Evolutionary conservation across 2,113 vertebrate genomes (phyloP), one percentile per base, ranked within the genome.

Genomic region (Lamprologus tigripictilis): DNA sequence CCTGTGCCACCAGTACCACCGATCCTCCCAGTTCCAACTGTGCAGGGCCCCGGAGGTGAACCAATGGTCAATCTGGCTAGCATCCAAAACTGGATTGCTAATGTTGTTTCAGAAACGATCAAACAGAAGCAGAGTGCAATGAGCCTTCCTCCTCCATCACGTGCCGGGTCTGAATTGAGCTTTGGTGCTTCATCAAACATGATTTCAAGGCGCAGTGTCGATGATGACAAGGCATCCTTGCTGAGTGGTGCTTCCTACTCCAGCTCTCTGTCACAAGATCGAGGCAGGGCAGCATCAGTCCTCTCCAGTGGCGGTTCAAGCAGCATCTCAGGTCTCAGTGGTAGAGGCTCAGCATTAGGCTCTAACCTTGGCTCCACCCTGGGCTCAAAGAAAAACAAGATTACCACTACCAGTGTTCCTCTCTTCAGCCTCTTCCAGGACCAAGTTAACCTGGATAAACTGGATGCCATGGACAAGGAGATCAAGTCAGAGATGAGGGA

Each of bases 71-170:
- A 98, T 81, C 93, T 99, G 10, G 95, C 97, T 55, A 97, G 96
- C 83, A 99, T 99, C 90, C 98, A 99, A 92, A 99, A 97, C 94
- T 99, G 99, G 99, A 99, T 99, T 0, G 97, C 98, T 31, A 98
- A 94, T 0, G 98, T 99, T 0, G 98, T 99, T 81, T 97, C 93
- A 2, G 98, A 99, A 91, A 99, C 98, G 1, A 97, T 99, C 8
- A 97, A 97, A 73, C 98, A 98, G 90, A 99, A 98, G 95, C 98
- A 98, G 68, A 96, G 95, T 3, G 99, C 99, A 86, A 96, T 98
- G 94, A 96, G 95, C 61, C 84, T 96, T 7, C 94, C 96, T 21
- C 90, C 97, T 0, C 87, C 97, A 0, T 98, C 97, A 5, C 79
- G 86, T 4, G 93, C 91, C 0, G 95, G 95, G 2, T 96, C 96